Evolutionary conservation across 2,888 invertebrate genomes (phyloP).

Genomic region (Philaethria dido): DNA sequence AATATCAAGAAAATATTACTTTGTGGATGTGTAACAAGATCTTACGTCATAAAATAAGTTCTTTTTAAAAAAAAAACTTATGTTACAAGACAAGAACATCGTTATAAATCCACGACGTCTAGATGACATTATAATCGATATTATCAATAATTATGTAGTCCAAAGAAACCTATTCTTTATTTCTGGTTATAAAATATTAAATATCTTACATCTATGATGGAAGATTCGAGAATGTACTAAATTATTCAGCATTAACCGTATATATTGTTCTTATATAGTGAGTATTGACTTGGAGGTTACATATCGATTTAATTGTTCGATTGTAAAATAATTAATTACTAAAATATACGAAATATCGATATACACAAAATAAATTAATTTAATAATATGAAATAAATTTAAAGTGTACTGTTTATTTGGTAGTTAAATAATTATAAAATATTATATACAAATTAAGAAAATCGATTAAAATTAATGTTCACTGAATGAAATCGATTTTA

Average conservation of each 20-base stretch:
- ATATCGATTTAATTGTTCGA: not conserved
- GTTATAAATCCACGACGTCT: not conserved
- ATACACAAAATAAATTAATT: constrained; percentile 3
- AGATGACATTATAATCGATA: not conserved
- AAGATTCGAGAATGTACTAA: not conserved
- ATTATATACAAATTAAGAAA: constrained; percentile 9
- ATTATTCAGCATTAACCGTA: not conserved
- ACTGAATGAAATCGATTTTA: not conserved
- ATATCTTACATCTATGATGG: constrained; percentile 4
- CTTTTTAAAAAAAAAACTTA: not conserved
- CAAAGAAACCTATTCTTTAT: not conserved
- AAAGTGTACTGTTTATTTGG: constrained; percentile 10
- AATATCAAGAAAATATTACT: constrained; percentile 3
- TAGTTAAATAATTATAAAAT: not conserved
- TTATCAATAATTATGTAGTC: not conserved
- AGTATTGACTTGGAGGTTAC: constrained; percentile 29
- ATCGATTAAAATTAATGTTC: no score
- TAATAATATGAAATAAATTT: constrained; percentile 4
- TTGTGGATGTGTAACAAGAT: not conserved
- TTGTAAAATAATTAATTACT: constrained; percentile 9
- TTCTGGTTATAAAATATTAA: constrained; percentile 4
- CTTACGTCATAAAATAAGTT: not conserved
- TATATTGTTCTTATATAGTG: constrained; percentile 2
- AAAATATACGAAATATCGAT: constrained; percentile 3
- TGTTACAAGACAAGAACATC: constrained; percentile 1